Evolutionary conservation across 2,888 invertebrate species (phyloP).

Genomic region (Microdon myrmicae): DNA sequence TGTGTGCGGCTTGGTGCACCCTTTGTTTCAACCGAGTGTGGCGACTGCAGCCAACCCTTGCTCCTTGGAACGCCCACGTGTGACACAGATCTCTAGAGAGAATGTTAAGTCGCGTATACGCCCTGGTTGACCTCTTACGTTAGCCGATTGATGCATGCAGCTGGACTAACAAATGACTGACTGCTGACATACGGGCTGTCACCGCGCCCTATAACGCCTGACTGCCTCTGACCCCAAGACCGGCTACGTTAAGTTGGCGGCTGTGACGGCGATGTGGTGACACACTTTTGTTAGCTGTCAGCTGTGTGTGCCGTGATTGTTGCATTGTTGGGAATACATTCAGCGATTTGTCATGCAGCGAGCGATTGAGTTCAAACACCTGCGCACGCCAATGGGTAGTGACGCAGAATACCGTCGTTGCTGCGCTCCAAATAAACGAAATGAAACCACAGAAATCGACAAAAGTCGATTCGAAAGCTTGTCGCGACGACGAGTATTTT

Average conservation of each 20-base stretch:
- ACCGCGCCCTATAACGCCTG: constrained; percentile 44
- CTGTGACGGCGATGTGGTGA: constrained; percentile 26
- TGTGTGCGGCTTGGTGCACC: constrained; percentile 44
- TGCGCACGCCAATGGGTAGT: constrained; percentile 35
- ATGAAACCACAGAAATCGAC: constrained; percentile 47
- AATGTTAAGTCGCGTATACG: constrained; percentile 35
- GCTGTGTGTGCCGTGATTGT: constrained; percentile 47
- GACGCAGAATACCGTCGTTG: constrained; percentile 4
- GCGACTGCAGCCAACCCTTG: constrained; percentile 42
- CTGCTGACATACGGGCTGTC: constrained; percentile 39
- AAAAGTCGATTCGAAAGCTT: constrained; percentile 47
- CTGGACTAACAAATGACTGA: constrained; percentile 36
- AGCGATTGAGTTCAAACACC: constrained; percentile 52
- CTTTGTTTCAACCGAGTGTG: constrained; percentile 37
- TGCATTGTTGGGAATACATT: constrained; percentile 40
- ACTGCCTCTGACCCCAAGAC: constrained; percentile 31
- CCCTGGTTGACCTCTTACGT: constrained; percentile 21
- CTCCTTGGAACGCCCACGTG: constrained; percentile 40
- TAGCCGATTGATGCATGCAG: constrained; percentile 19
- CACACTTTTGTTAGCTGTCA: constrained; percentile 48
- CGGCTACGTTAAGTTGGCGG: constrained; percentile 13
- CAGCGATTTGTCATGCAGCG: constrained; percentile 50
- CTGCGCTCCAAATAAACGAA: constrained; percentile 44
- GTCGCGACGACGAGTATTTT: constrained; percentile 32
- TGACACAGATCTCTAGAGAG: constrained; percentile 42